Percentiles rank a stretch among this genome's conserved stretches.
Evolutionary conservation across 2,797 vertebrate genomes (phyloP).

Genomic region (Eospalax fontanierii): DNA sequence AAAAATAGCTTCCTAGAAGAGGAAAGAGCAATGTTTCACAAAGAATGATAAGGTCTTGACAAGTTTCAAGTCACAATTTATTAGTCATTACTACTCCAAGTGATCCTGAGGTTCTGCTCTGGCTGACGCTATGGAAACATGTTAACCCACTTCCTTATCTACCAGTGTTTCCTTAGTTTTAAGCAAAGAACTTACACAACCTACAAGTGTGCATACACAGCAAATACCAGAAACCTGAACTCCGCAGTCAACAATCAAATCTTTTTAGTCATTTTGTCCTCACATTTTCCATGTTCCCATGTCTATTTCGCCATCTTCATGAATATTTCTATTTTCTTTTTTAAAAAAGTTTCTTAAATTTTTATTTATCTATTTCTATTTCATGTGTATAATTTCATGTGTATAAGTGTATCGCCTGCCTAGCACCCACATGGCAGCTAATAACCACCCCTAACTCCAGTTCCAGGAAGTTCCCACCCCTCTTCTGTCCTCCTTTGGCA

Average conservation of each 20-base stretch:
- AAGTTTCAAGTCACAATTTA: background rate
- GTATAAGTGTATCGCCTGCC: too few relatives aligned
- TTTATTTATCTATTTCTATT: too few relatives aligned
- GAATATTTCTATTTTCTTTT: slow-evolving; percentile 24
- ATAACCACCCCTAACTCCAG: too few relatives aligned
- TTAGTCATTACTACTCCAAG: background rate
- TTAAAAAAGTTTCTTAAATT: too few relatives aligned
- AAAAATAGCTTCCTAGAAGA: slow-evolving; percentile 97
- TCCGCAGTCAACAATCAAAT: background rate
- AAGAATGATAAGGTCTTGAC: background rate
- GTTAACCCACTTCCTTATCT: background rate
- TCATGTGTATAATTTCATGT: too few relatives aligned
- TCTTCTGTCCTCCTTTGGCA: too few relatives aligned
- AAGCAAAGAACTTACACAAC: slow-evolving; percentile 44
- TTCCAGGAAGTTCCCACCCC: too few relatives aligned
- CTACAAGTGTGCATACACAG: background rate
- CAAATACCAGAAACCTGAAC: slow-evolving; percentile 2
- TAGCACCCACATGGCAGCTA: too few relatives aligned
- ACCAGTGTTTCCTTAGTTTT: background rate
- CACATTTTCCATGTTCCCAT: background rate
- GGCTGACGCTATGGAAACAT: background rate
- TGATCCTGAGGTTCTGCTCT: background rate
- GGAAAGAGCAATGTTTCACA: slow-evolving; percentile 3
- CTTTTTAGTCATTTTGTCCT: slow-evolving; percentile 19
- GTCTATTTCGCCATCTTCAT: background rate